Evolutionary conservation across 2,888 invertebrate genomes (phyloP), one percentile per base, ranked within the genome.

Genomic region (Didymodactylos carnosus): DNA sequence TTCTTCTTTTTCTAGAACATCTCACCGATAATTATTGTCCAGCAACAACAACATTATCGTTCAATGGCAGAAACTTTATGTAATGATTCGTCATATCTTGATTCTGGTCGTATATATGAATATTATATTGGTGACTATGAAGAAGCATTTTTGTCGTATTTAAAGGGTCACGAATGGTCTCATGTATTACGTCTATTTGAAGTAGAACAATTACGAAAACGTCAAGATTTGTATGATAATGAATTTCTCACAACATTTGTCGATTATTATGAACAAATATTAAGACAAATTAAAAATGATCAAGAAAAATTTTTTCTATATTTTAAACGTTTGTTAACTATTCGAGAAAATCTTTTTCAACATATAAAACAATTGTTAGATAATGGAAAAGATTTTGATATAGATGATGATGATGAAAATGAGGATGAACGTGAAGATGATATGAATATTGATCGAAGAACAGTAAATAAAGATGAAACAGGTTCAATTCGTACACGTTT

Each of bases 21-120:
- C 69, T 81, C 23, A 78, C 81, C 77, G 79, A 82, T 80, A 76
- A 73, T 76, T 75, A n/a, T n/a, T n/a, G n/a, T n/a, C n/a, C n/a
- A n/a, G n/a, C n/a, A 53, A 14, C n/a, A n/a, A n/a, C n/a, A 40
- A 49, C 29, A 14, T 19, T 53, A 53, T 53, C 53, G 29, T 35
- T 53, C 53, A 19, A 29, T 53, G 35, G 53, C 53, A 13, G 53
- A 53, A 53, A 27, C 27, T 8, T 53, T 53, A 8, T 35, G 53
- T 53, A 8, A 53, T 23, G 53, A 53, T 53, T 29, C 53, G 8
- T 29, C n/a, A 70, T 72, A 39, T 39, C 23, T 72, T 11, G 76
- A 76, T n/a, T 72, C 75, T 27, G 72, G 75, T 39, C 71, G 53
- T 46, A 41, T 76, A 25, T 70, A 72, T 23, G 76, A 76, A 53